phyloP scores from a whole-genome alignment of 1,140 invertebrate species.

The Zaprionus inermis region DNA sequence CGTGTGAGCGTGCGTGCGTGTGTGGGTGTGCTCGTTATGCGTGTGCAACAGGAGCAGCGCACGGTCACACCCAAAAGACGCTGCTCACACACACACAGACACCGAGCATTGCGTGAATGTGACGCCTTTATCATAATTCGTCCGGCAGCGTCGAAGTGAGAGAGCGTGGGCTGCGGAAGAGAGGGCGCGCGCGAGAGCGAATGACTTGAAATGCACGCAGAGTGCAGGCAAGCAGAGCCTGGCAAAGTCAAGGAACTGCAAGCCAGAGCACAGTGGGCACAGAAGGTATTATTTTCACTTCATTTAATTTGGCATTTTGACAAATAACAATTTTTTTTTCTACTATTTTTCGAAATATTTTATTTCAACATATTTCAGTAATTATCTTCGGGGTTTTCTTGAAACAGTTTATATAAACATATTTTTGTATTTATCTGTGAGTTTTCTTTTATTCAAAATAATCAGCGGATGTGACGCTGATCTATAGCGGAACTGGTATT shows the following conservation, averaged over 20 bases:
- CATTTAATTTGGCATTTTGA: too few species aligned
- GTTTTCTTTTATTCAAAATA: too few species aligned
- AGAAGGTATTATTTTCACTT: too few species aligned
- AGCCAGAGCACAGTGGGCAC: background rate
- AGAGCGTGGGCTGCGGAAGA: background rate
- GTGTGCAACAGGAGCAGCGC: constrained; percentile 48
- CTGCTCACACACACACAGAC: background rate
- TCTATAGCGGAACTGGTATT: too few species aligned
- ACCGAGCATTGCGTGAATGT: constrained; percentile 25
- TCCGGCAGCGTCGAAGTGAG: constrained; percentile 6
- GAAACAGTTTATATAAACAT: too few species aligned
- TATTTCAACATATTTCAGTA: too few species aligned
- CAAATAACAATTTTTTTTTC: too few species aligned
- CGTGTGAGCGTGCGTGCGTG: constrained; percentile 25
- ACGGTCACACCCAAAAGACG: constrained; percentile 34
- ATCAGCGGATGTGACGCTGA: too few species aligned
- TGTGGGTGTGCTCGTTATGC: constrained; percentile 22
- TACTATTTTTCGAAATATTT: too few species aligned
- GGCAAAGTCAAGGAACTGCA: constrained; percentile 1
- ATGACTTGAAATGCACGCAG: background rate
- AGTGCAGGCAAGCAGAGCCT: background rate
- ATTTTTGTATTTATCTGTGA: too few species aligned
- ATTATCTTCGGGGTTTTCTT: too few species aligned
- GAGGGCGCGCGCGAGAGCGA: background rate
- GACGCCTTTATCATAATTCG: constrained; percentile 23